Evolutionary conservation across 2,888 invertebrate species (phyloP), one percentile per base, ranked within the genome.

Genomic region (Malacosoma neustria): DNA sequence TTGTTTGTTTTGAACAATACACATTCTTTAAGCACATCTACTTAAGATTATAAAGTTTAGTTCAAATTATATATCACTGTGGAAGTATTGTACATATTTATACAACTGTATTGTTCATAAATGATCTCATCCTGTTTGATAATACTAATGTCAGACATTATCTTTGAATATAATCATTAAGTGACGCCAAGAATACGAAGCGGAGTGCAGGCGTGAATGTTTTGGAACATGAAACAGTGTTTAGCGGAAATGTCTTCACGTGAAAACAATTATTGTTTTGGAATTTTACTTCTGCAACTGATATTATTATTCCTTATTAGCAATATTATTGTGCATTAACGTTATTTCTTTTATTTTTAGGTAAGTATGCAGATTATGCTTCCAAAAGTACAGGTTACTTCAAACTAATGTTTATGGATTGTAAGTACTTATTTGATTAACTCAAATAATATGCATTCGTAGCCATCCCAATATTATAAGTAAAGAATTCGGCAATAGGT

Each of bases 201-300:
- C 34, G 41, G 29, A 39, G 35, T 31, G 29, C 35, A 43, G 37
- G 37, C 36, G 42, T 39, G 39, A 47, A 54, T 74, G 71, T 74
- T 76, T 74, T 66, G 74, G 57, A 71, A 73, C 49, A 64, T 52
- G 61, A 63, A 60, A 60, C 66, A 45, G 54, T 72, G 72, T 71
- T 74, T 72, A 61, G 41, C 59, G 68, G 68, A 70, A 71, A 61
- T 62, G 63, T 61, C 55, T 57, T 51, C 46, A 51, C 44, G 53
- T 49, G 50, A 57, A 68, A 72, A 72, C 70, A 73, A 48, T 60
- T 32, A 13, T 9, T 13, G 14, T 6, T 32, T 32, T 13, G 6
- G 13, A 32, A 13, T 3, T n/a, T n/a, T n/a, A n/a, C n/a, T 5
- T 22, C 22, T 22, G 6, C 22, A 22, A 9, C 22, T 4, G 9